Percentiles rank a stretch among this genome's conserved stretches.
Evolutionary conservation across 2,888 invertebrate genomes (phyloP).

Genomic region (Brachyptera putata): DNA sequence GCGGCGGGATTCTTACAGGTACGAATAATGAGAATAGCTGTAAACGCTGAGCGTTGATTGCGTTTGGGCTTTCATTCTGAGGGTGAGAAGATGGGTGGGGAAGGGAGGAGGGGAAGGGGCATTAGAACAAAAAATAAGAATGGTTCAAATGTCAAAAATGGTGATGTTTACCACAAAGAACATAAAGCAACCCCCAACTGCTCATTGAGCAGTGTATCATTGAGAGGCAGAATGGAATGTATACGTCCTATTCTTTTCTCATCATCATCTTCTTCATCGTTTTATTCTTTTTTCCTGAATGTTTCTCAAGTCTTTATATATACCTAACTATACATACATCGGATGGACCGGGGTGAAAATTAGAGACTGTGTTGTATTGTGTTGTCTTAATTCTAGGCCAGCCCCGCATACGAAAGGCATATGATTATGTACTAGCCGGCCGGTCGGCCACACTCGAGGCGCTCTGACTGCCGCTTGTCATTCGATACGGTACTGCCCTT

Average conservation of each 20-base stretch:
- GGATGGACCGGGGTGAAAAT: conserved; percentile 9
- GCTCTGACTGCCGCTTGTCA: background rate
- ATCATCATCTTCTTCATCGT: no score
- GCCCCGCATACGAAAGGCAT: background rate
- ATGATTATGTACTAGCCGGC: background rate
- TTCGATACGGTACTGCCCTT: background rate
- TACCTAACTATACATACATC: no score
- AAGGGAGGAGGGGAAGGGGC: no score
- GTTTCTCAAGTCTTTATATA: no score
- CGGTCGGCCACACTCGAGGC: background rate
- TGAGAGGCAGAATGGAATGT: background rate
- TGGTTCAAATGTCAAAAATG: no score
- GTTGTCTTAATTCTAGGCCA: background rate
- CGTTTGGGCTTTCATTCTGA: no score
- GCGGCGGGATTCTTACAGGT: background rate
- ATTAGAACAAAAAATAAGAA: no score
- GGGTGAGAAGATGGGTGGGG: no score
- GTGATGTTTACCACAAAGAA: background rate
- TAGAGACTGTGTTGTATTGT: conserved; percentile 1
- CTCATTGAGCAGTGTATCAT: no score
- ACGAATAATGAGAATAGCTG: no score
- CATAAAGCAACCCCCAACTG: background rate
- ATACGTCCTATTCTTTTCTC: background rate
- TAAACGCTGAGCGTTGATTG: no score
- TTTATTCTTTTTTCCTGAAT: no score